These are phyloP conservation scores for Neopelma chrysocephalum DNA, from an alignment of 2,797 vertebrate species.

Conservation along the genomic window DNA sequence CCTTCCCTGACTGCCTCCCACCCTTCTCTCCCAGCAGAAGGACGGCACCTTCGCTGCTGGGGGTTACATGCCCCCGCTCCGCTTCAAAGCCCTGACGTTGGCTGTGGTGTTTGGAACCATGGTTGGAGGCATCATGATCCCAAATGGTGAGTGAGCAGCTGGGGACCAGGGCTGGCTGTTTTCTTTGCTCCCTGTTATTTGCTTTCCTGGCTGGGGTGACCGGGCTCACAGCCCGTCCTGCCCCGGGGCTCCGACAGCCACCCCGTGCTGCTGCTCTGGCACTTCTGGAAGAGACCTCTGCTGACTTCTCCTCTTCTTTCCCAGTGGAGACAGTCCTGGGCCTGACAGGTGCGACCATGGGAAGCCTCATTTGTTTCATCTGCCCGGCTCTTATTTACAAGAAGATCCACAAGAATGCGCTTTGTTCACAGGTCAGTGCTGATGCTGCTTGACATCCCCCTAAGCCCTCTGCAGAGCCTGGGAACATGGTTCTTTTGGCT, in stretches of 20 bases:
- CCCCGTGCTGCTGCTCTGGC: background rate
- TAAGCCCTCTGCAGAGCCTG: constrained; percentile 23
- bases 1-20: background rate
- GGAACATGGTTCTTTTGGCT: background rate
- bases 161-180: background rate
- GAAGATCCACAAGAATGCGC: constrained; percentile 90
- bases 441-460: constrained; percentile 34
- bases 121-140: constrained; percentile 95
- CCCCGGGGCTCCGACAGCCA: rapidly evolving
- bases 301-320: constrained; percentile 17
- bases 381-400: constrained; percentile 95
- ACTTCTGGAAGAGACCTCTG: background rate
- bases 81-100: constrained; percentile 95
- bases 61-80: constrained; percentile 96
- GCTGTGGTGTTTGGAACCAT: constrained; percentile 96
- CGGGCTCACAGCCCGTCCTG: background rate
- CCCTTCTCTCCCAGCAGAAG: constrained; percentile 84
- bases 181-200: background rate
- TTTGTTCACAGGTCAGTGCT: constrained; percentile 88
- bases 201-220: background rate
- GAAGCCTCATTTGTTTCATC: constrained; percentile 98
- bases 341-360: constrained; percentile 96
- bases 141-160: constrained; percentile 84
- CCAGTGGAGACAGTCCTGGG: constrained; percentile 95
- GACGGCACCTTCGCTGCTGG: constrained; percentile 95